phyloP scores from a whole-genome alignment of 2,888 invertebrate genomes.

The Tachystola acroxantha region DNA sequence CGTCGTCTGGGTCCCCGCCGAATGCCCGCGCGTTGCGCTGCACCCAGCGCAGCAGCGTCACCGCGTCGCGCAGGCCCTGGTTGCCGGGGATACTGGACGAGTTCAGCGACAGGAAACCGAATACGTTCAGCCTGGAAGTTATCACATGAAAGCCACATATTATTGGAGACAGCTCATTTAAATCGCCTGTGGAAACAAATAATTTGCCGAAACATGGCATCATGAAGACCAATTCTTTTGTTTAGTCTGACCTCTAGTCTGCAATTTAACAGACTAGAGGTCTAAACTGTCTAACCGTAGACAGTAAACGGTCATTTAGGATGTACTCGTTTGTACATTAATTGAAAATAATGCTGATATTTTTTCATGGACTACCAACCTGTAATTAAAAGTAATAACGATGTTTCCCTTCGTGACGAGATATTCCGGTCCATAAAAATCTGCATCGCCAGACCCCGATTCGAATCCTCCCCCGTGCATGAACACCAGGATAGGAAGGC shows the following conservation, averaged over 20 bases:
- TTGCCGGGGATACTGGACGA: constrained; percentile 58
- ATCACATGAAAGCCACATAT: too few species aligned
- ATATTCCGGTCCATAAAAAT: constrained; percentile 59
- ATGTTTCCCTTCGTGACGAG: constrained; percentile 50
- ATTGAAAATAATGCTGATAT: too few species aligned
- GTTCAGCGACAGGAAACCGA: constrained; percentile 67
- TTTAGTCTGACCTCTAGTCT: too few species aligned
- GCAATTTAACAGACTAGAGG: too few species aligned
- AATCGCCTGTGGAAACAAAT: too few species aligned
- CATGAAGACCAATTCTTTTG: too few species aligned
- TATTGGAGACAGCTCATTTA: too few species aligned
- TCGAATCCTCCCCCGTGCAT: constrained; percentile 65
- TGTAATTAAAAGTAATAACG: constrained; percentile 66
- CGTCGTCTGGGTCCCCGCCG: constrained; percentile 58
- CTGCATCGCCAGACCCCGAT: constrained; percentile 57
- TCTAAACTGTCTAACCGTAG: too few species aligned
- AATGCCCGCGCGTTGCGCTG: constrained; percentile 47
- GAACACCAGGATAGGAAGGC: constrained; percentile 58
- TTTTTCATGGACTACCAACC: too few species aligned
- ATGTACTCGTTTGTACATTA: too few species aligned
- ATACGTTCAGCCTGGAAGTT: constrained; percentile 56
- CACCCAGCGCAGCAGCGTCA: constrained; percentile 64
- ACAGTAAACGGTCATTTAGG: too few species aligned
- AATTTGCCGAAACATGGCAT: too few species aligned
- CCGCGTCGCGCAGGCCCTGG: constrained; percentile 57